Evolutionary conservation across 2,888 invertebrate species (phyloP).

Genomic region (Geophilus truncorum): DNA sequence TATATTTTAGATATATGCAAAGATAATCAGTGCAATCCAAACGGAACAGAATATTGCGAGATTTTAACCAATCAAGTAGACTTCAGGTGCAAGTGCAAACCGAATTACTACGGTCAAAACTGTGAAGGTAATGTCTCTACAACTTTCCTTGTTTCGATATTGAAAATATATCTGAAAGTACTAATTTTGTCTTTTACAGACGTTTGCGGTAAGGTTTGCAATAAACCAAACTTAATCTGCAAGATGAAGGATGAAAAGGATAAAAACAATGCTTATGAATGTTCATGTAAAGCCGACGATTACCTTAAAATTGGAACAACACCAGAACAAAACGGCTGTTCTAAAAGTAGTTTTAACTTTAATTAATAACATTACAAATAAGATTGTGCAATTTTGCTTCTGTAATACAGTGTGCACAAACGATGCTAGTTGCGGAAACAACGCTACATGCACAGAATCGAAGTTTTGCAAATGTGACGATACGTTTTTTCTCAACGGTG

Average conservation of each 20-base stretch:
- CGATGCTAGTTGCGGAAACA: not conserved
- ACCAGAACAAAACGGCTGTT: not conserved
- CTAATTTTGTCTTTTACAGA: not conserved
- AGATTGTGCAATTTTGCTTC: not conserved
- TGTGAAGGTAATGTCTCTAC: not conserved
- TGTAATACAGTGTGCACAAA: not conserved
- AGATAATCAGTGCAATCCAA: not conserved
- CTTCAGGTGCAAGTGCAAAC: not conserved
- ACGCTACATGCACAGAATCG: not conserved
- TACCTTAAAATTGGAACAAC: not conserved
- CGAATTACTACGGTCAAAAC: not conserved
- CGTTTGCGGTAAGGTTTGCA: not conserved
- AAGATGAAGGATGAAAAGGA: not conserved
- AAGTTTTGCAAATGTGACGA: not conserved
- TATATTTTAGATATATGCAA: not conserved
- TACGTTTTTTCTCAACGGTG: not conserved
- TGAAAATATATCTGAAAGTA: too few relatives aligned
- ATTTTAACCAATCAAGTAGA: not conserved
- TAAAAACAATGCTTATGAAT: not conserved
- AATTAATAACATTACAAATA: too few relatives aligned
- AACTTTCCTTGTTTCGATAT: too few relatives aligned
- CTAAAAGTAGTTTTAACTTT: not conserved
- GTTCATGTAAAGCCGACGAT: not conserved
- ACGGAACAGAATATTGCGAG: not conserved
- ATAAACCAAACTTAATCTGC: not conserved